Base-by-base conservation (phyloP, 2,113 vertebrate genomes). In the Oostethus manadensis region DNA sequence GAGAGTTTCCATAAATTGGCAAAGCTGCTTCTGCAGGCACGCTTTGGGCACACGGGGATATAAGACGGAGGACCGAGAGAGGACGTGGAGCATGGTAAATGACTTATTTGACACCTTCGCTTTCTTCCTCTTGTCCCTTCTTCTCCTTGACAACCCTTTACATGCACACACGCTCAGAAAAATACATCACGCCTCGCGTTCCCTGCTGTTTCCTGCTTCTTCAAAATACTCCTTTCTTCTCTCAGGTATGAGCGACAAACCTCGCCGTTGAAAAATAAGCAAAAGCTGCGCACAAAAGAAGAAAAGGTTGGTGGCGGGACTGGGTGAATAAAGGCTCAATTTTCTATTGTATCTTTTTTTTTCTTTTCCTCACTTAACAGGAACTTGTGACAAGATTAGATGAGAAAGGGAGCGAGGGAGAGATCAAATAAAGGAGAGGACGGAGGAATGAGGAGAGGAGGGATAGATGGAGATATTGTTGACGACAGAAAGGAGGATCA, bases 21-120 rank as follows among this genome's bases (percentile, higher is more conserved):
- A 45, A 40, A 67, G 66, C 74, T n/a, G 73, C 74, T 71, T 79
- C 63, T 64, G 73, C 71, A 80, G 76, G 64, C 80, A 84, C 60
- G 66, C 63, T 76, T 63, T 43, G 22, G 58, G 67, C 68, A 6
- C 56, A 16, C n/a, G 11, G 33, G 38, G n/a, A 11, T 42, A 4
- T 14, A 42, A 14, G 38, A 42, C 38, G 16, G 8, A 18, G 11
- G 44, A 56, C 43, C 58, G 35, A 60, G 48, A 38, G 58, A 51
- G 51, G 58, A 23, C 38, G 10, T 29, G 51, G 38, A 23, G 51
- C 65, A 69, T 42, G 45, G 68, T 75, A 71, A 80, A 78, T 80
- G 82, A 80, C 77, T 74, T 70, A 83, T 85, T 73, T 85, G 83
- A 86, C 78, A 79, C 71, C 75, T 68, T 71, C n/a, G 61, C 77